These are phyloP conservation scores for Balearica regulorum DNA, from an alignment of 2,797 vertebrate genomes.

Conservation along the genomic window DNA sequence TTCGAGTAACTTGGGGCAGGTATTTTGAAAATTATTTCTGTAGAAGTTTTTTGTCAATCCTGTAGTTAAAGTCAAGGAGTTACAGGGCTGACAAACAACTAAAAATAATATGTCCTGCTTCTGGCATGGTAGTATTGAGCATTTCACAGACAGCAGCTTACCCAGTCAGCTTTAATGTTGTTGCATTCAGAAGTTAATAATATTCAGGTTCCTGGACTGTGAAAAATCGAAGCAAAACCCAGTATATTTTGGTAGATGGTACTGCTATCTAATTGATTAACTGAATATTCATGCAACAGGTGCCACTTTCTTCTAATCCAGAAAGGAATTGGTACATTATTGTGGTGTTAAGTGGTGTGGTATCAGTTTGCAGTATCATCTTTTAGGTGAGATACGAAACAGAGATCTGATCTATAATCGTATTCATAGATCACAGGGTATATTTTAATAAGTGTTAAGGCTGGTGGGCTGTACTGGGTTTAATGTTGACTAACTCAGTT, in stretches of 20 bases:
- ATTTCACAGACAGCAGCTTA: not conserved
- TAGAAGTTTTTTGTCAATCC: not conserved
- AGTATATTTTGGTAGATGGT: not conserved
- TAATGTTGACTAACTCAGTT: not conserved
- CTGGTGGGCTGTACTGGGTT: not conserved
- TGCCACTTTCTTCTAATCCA: not conserved
- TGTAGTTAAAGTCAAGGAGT: not conserved
- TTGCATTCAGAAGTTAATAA: not conserved
- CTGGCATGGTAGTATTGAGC: not conserved
- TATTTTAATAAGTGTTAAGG: constrained; percentile 18
- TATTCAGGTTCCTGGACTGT: not conserved
- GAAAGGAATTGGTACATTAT: not conserved
- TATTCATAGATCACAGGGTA: not conserved
- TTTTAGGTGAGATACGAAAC: constrained; percentile 37
- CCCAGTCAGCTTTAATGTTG: not conserved
- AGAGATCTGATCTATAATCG: not conserved
- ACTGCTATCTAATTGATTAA: not conserved
- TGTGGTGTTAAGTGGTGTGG: not conserved
- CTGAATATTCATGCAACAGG: not conserved
- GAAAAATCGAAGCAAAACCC: not conserved
- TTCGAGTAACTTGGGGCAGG: not conserved
- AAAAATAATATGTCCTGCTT: not conserved
- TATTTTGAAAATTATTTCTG: not conserved
- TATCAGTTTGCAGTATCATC: not conserved
- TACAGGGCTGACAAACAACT: not conserved